Evolutionary conservation across 2,888 invertebrate species (phyloP), one percentile per base, ranked within the genome.

Genomic region (Silvanus unidentatus): DNA sequence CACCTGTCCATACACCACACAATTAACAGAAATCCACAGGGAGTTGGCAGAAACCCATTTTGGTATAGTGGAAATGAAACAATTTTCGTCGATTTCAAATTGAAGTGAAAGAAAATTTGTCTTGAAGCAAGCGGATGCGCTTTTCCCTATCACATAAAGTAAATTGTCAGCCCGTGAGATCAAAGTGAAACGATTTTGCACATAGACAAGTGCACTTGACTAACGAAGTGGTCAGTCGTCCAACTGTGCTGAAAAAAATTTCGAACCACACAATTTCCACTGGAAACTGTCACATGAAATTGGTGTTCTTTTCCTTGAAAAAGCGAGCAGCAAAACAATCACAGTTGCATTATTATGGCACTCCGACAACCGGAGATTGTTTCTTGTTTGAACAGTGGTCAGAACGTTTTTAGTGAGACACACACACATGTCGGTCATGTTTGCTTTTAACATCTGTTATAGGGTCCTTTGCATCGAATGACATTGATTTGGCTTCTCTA

Each of bases 311-410:
- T 22, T 22, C 22, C 4, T 22, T 22, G 3, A 22, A 22, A 22
- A n/a, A n/a, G n/a, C 22, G 22, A 22, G 22, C 22, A 22, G 8
- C 22, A 22, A 22, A 22, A 22, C 22, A 22, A 22, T 22, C 22
- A 22, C 3, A 22, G 22, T 22, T 22, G 4, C 22, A 22, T 22
- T 5, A 22, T 22, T 5, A 22, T 22, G 22, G 22, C 22, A 22
- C 22, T 50, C 59, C 62, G 66, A 57, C 63, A 61, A 63, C 65
- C 68, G 68, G 68, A 68, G 66, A 68, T 68, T 67, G 68, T 64
- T 63, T 65, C 58, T 60, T 68, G 65, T 68, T 67, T 67, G 61
- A 53, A 57, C 62, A 63, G 64, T 59, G 58, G 60, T 53, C 60
- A 53, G 53, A 50, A n/a, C n/a, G n/a, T n/a, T 57, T 61, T 60